These are phyloP conservation scores for Cichladusa arquata DNA, from an alignment of 2,113 vertebrate genomes.

Conservation along the genomic window DNA sequence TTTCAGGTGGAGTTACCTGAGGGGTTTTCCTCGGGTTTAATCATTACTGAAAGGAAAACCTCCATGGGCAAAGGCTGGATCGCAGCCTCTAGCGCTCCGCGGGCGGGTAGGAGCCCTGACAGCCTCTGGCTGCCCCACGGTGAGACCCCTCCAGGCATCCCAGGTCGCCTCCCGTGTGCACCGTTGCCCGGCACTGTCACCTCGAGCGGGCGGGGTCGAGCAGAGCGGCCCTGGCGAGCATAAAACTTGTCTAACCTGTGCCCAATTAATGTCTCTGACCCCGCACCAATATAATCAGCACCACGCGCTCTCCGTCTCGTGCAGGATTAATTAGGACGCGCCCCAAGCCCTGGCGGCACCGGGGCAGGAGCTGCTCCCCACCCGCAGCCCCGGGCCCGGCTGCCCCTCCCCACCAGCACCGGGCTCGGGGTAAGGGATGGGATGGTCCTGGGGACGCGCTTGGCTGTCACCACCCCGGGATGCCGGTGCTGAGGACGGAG, in stretches of 20 bases:
- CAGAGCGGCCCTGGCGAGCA: not conserved
- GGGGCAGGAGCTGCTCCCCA: not conserved
- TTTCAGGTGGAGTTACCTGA: not conserved
- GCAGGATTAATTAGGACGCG: not conserved
- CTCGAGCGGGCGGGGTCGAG: not conserved
- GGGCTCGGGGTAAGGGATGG: not conserved
- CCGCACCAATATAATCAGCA: too few relatives aligned
- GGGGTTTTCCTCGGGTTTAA: not conserved
- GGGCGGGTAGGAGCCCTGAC: not conserved
- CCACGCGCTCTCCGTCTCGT: not conserved
- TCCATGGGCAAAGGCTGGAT: fast-evolving
- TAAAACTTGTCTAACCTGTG: not conserved
- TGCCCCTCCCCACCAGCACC: not conserved
- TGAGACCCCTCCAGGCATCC: not conserved
- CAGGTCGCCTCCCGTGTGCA: fast-evolving
- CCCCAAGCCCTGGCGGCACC: not conserved
- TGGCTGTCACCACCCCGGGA: not conserved
- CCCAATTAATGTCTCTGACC: not conserved
- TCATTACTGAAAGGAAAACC: not conserved
- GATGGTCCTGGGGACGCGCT: not conserved
- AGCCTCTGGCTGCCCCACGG: fast-evolving
- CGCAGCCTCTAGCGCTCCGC: fast-evolving
- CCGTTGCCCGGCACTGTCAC: fast-evolving
- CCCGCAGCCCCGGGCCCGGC: not conserved
- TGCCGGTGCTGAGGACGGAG: not conserved